These are phyloP conservation scores for Cheilosia impressa DNA, from an alignment of 2,888 invertebrate genomes.

Conservation along the genomic window DNA sequence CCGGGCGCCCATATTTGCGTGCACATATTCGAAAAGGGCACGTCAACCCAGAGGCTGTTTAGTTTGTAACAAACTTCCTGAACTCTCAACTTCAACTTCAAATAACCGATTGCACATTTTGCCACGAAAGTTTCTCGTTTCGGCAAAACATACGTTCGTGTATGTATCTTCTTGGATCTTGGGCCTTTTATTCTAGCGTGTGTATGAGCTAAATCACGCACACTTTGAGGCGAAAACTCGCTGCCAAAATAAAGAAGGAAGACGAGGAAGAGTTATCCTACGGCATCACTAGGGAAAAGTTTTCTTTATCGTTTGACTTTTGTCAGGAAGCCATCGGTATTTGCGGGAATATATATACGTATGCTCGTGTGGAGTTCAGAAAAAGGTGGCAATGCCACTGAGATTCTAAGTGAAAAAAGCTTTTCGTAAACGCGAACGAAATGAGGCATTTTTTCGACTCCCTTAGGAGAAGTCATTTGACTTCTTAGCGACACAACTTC, in stretches of 20 bases:
- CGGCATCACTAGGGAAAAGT: slow-evolving; percentile 27
- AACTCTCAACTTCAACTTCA: slow-evolving; percentile 57
- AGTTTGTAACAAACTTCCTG: slow-evolving; percentile 71
- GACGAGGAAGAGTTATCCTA: slow-evolving; percentile 15
- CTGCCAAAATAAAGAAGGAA: slow-evolving; percentile 8
- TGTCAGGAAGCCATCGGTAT: slow-evolving; percentile 52
- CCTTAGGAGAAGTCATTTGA: slow-evolving; percentile 13
- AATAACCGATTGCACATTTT: slow-evolving; percentile 55
- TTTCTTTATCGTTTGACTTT: slow-evolving; percentile 61
- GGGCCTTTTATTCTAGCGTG: slow-evolving; percentile 15
- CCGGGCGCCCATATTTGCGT: slow-evolving; percentile 33
- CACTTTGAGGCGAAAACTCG: neutral
- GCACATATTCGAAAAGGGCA: slow-evolving; percentile 22
- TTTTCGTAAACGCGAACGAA: slow-evolving; percentile 21
- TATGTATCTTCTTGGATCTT: neutral
- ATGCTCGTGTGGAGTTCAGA: slow-evolving; percentile 10
- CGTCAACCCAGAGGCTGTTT: slow-evolving; percentile 65
- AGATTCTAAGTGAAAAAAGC: slow-evolving; percentile 8
- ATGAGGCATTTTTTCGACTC: slow-evolving; percentile 33
- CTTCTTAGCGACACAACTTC: neutral
- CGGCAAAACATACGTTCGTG: neutral
- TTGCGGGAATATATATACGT: slow-evolving; percentile 6
- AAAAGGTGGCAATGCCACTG: slow-evolving; percentile 17
- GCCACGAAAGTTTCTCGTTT: slow-evolving; percentile 41
- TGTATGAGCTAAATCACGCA: slow-evolving; percentile 20